Evolutionary conservation across 2,797 vertebrate genomes (phyloP).

Genomic region (Australoheros facetus): DNA sequence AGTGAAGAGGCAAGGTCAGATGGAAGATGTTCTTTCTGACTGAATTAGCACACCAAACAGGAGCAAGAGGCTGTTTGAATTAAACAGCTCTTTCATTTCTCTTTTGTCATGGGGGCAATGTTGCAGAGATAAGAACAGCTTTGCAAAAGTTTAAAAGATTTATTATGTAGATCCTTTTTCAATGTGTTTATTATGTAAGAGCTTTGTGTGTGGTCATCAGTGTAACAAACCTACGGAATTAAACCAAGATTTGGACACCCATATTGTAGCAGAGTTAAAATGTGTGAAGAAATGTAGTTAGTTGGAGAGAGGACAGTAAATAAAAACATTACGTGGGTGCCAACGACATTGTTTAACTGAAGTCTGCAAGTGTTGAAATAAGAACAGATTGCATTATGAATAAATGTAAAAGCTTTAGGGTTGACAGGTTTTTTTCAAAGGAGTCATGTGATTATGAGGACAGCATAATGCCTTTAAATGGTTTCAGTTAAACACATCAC

Average conservation of each 20-base stretch:
- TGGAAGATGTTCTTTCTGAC: conserved; percentile 32
- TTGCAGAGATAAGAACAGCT: conserved; percentile 8
- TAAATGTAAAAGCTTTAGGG: background rate
- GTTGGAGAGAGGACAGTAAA: background rate
- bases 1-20: conserved; percentile 48
- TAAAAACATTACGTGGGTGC: background rate
- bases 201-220: conserved; percentile 3
- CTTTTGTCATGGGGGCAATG: background rate
- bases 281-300: background rate
- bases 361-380: background rate
- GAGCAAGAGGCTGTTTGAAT: conserved; percentile 30
- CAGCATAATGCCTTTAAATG: background rate
- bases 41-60: conserved; percentile 48
- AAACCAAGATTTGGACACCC: background rate
- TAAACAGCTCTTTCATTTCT: conserved; percentile 5
- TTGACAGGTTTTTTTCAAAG: background rate
- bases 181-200: background rate
- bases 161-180: background rate
- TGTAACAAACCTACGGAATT: background rate
- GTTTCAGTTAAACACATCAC: background rate
- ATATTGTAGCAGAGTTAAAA: background rate
- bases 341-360: background rate
- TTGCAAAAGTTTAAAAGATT: background rate
- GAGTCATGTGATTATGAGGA: too few relatives aligned
- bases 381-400: background rate